phyloP scores from a whole-genome alignment of 1,140 invertebrate species.

The Heterodera carotae region DNA sequence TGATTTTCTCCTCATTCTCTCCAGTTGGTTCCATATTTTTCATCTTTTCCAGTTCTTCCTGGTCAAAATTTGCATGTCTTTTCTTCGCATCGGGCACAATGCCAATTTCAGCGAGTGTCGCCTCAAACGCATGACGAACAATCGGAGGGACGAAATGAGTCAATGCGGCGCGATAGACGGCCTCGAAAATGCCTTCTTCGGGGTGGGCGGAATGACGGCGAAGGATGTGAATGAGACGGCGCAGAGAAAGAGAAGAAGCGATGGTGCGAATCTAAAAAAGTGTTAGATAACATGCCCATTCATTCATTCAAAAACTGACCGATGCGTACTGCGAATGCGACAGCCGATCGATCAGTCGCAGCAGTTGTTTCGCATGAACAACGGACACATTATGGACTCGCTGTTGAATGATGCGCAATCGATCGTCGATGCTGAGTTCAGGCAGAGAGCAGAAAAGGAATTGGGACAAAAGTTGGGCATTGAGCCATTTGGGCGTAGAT shows the following conservation, averaged over 20 bases:
- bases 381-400: slow-evolving; percentile 46
- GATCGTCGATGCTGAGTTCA: slow-evolving; percentile 78
- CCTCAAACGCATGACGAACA: slow-evolving; percentile 78
- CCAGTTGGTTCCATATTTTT: slow-evolving; percentile 67
- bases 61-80: slow-evolving; percentile 16
- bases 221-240: slow-evolving; percentile 54
- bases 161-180: slow-evolving; percentile 46
- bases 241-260: slow-evolving; percentile 49
- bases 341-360: slow-evolving; percentile 78
- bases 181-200: slow-evolving; percentile 47
- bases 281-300: background rate
- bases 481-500: slow-evolving; percentile 78
- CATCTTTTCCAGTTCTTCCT: slow-evolving; percentile 69
- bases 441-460: slow-evolving; percentile 87
- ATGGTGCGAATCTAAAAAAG: slow-evolving; percentile 47
- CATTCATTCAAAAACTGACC: slow-evolving; percentile 55
- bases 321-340: slow-evolving; percentile 72
- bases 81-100: slow-evolving; percentile 32
- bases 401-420: slow-evolving; percentile 78
- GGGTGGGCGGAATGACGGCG: slow-evolving; percentile 36
- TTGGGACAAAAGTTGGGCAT: slow-evolving; percentile 83
- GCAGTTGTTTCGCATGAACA: slow-evolving; percentile 73
- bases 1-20: background rate
- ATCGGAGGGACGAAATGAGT: slow-evolving; percentile 80
- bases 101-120: slow-evolving; percentile 66